Base-by-base conservation (phyloP, 2,888 invertebrate species). In the Psylliodes chrysocephalus region DNA sequence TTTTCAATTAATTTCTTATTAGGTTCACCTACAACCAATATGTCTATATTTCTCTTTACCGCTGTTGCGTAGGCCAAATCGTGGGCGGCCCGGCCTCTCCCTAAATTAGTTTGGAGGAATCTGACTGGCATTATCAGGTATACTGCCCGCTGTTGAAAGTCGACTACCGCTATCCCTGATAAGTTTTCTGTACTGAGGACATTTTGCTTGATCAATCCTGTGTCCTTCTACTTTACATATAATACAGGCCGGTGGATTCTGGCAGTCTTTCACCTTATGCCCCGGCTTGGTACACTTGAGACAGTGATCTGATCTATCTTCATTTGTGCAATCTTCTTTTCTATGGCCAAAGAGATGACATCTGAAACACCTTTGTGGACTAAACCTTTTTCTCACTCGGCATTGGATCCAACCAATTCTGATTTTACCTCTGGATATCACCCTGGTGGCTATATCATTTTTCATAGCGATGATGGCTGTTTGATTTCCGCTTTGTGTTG, bases 321-420 rank as follows among this genome's bases (percentile, higher is more conserved):
- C 30, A 2, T 15, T 10, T 1, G 14, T 44, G 8, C 55, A 44
- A 1, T 44, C 17, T 46, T 42, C 47, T 14, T 10, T 57, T n/a
- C 33, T 25, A 17, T 56, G 56, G 5, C 46, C 59, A 22, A 38
- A 40, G 14, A 59, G 49, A 18, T 59, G 59, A 25, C 59, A 59
- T 49, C 38, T 28, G 49, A 49, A 59, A 18, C 35, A 59, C 12
- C 38, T 59, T 35, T 22, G 59, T 22, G 49, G 14, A 10, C 22
- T 49, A 14, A 18, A 12, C 12, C 59, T 49, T 8, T 10, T 59
- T 14, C 49, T 33, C 35, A 22, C 25, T 49, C 49, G 35, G 25
- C 59, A 59, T 3, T 40, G 28, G 7, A 59, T 40, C 59, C 59
- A 59, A 15, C 59, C 59, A 14, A 59, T 51, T 6, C 47, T 57